Evolutionary conservation across 2,888 invertebrate species (phyloP).

Genomic region (Agonopterix subpropinquella): DNA sequence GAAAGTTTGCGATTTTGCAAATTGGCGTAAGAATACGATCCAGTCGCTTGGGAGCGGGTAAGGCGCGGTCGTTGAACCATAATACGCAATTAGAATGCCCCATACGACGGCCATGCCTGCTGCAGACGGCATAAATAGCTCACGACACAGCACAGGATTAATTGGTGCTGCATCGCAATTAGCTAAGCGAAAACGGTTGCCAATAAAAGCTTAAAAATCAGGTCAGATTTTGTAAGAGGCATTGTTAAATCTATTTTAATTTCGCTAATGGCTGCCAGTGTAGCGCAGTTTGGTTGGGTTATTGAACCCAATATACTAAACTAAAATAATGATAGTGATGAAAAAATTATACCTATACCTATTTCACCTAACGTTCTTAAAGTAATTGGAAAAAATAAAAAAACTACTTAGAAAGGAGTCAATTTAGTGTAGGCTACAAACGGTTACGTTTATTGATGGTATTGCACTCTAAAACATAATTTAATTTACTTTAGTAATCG

Average conservation of each 20-base stretch:
- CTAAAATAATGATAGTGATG: too few species aligned
- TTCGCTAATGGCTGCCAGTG: background rate
- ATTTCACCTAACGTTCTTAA: too few species aligned
- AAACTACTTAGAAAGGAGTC: too few species aligned
- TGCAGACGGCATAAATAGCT: constrained; percentile 65
- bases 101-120: constrained; percentile 55
- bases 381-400: too few species aligned
- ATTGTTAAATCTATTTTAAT: too few species aligned
- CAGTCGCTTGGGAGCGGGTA: constrained; percentile 34
- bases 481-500: too few species aligned
- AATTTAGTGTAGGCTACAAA: too few species aligned
- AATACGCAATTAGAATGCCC: constrained; percentile 74
- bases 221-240: background rate
- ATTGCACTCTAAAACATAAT: too few species aligned
- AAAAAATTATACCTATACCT: too few species aligned
- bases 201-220: constrained; percentile 14
- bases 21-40: constrained; percentile 49
- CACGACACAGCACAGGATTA: constrained; percentile 54
- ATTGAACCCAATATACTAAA: too few species aligned
- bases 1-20: constrained; percentile 49
- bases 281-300: background rate
- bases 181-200: constrained; percentile 22
- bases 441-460: too few species aligned
- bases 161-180: constrained; percentile 48
- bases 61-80: constrained; percentile 63